Evolutionary conservation across 1,140 invertebrate genomes (phyloP), one percentile per base, ranked within the genome.

Genomic region (Araneus ventricosus): DNA sequence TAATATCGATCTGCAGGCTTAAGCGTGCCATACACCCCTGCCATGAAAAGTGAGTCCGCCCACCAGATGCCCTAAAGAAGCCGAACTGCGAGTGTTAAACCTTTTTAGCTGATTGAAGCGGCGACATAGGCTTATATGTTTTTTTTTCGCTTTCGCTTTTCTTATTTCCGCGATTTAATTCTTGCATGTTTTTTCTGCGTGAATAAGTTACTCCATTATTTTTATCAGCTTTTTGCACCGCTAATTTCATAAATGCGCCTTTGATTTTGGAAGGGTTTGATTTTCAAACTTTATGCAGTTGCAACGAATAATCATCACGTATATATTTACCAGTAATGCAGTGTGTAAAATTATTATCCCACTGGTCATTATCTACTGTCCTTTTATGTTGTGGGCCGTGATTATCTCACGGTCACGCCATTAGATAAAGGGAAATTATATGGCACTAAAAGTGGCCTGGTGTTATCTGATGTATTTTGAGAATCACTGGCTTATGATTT

Each of bases 51-150:
- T 92, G 82, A 61, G 52, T 59, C 57, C 90, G 90, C 52, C 90
- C 82, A 86, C 90, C 90, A 92, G 82, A 92, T 92, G 90, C 82
- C 82, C 90, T 39, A 92, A 57, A 80, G 88, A 90, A 90, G 34
- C 70, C 70, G 84, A 86, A 27, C 27, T 30, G 86, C 88, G 88
- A n/a, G 82, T 34, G 52, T 84, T 34, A 82, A 91, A 91, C 27
- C 89, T 80, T 80, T 90, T 80, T 79, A 90, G 88, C 45, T 80
- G 88, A 80, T 80, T 90, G 67, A 80, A 90, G 24, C 41, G n/a
- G 45, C 85, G 57, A 61, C 34, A 63, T 87, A 39, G 34, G 34
- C 52, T 63, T 59, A 61, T 59, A 63, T 37, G 34, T 61, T 87
- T 37, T 63, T 63, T 63, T 67, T 34, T 63, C 34, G n/a, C n/a